A percentile compares a stretch with the other conserved stretches of the same genome.
phyloP scores from a whole-genome alignment of 2,797 vertebrate species.

The Sylvilagus floridanus region DNA sequence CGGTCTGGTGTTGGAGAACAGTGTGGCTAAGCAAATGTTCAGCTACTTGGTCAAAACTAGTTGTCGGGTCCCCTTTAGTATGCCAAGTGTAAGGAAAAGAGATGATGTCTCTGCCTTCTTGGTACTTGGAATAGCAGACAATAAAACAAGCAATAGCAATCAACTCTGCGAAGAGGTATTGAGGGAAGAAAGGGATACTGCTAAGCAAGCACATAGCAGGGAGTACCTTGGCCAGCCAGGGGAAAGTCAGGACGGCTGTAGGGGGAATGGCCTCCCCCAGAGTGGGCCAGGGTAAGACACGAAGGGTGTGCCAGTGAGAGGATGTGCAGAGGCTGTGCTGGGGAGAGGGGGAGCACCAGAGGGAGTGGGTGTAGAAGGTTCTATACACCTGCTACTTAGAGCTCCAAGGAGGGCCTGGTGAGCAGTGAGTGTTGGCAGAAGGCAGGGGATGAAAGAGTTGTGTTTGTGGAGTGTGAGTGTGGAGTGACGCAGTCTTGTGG shows the following conservation, averaged over 20 bases:
- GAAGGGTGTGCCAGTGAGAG: neutral
- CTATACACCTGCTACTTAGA: neutral
- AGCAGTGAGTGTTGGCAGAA: neutral
- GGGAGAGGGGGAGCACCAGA: neutral
- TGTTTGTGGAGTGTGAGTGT: neutral
- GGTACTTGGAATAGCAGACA: conserved; percentile 15
- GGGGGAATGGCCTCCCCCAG: neutral
- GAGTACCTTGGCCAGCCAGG: neutral
- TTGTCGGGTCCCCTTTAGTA: no score
- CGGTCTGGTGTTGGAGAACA: neutral
- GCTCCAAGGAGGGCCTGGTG: neutral
- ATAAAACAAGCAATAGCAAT: conserved; percentile 41
- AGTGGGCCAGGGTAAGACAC: neutral
- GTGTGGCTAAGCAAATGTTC: neutral
- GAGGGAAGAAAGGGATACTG: neutral
- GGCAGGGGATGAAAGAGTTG: no score
- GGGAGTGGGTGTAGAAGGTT: neutral
- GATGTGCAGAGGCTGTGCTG: neutral
- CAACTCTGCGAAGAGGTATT: conserved; percentile 47
- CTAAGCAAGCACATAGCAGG: neutral
- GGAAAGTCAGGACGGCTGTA: conserved; percentile 14
- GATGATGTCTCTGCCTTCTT: neutral
- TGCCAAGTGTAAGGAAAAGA: conserved; percentile 20
- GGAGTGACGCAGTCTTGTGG: neutral
- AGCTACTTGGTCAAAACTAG: neutral